These are phyloP conservation scores for Bombus pascuorum DNA, from an alignment of 1,140 invertebrate genomes.

Conservation along the genomic window DNA sequence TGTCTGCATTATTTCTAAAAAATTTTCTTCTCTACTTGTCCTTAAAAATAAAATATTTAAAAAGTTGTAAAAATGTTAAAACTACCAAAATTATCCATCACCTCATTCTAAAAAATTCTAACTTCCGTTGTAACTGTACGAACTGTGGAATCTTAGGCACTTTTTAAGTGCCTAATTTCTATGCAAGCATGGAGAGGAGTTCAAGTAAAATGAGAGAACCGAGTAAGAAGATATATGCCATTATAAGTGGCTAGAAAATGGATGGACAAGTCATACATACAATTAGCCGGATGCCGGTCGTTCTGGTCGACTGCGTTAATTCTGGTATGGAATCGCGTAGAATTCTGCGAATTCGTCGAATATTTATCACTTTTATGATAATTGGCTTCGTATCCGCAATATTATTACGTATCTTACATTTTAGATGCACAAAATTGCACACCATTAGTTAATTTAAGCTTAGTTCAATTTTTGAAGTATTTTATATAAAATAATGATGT, in stretches of 20 bases:
- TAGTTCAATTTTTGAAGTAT: background rate
- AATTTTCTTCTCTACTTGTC: background rate
- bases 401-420: background rate
- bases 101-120: background rate
- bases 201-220: background rate
- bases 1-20: background rate
- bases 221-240: background rate
- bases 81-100: no score
- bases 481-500: background rate
- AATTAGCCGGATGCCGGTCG: constrained; percentile 54
- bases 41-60: background rate
- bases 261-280: background rate
- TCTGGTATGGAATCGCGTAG: constrained; percentile 50
- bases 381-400: background rate
- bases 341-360: constrained; percentile 59
- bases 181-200: background rate
- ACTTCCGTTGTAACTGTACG: background rate
- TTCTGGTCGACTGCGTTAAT: constrained; percentile 55
- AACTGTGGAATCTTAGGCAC: background rate
- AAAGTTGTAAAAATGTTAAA: background rate
- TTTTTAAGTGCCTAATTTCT: background rate
- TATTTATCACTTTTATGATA: background rate
- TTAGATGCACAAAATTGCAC: background rate
- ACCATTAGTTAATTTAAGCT: background rate
- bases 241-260: constrained; percentile 24